Conservation (phyloP, 2,113 vertebrate genomes). For the Oryzias javanicus region DNA sequence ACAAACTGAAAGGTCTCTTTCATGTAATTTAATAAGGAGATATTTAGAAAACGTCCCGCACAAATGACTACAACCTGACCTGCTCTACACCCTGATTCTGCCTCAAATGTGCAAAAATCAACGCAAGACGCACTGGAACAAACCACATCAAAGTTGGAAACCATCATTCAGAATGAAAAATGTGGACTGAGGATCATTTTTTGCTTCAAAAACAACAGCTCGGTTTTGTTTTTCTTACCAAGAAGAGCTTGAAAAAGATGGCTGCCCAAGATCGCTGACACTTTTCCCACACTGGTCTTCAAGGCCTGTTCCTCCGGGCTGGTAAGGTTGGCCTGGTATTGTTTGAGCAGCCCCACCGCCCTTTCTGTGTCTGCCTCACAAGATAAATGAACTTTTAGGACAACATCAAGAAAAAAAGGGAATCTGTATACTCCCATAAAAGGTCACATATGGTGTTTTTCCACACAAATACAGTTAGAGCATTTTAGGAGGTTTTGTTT, state of each 20-base stretch:
- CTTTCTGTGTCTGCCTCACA: conserved; percentile 80
- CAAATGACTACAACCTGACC: conserved; percentile 67
- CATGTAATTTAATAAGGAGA: conserved; percentile 62
- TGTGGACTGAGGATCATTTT: conserved; percentile 10
- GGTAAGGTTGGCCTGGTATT: conserved; percentile 83
- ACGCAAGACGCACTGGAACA: background rate
- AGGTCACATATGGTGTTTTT: too few species aligned
- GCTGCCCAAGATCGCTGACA: conserved; percentile 83
- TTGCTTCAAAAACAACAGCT: conserved; percentile 1
- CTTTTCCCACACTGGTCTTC: conserved; percentile 82
- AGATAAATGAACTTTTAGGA: conserved; percentile 39
- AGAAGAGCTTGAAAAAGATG: conserved; percentile 87
- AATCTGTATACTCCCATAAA: background rate
- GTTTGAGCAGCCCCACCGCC: conserved; percentile 81
- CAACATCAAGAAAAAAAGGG: conserved; percentile 1
- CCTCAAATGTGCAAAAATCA: background rate
- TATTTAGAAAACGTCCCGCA: conserved; percentile 48
- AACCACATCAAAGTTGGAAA: background rate
- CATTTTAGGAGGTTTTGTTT: too few species aligned
- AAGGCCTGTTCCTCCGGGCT: conserved; percentile 82
- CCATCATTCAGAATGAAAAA: conserved; percentile 13
- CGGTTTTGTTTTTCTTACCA: conserved; percentile 74
- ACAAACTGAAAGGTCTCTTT: conserved; percentile 68
- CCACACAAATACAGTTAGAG: too few species aligned
- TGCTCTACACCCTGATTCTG: conserved; percentile 28